Evolutionary conservation across 2,797 vertebrate genomes (phyloP).

Genomic region (Coregonus ussuriensis): DNA sequence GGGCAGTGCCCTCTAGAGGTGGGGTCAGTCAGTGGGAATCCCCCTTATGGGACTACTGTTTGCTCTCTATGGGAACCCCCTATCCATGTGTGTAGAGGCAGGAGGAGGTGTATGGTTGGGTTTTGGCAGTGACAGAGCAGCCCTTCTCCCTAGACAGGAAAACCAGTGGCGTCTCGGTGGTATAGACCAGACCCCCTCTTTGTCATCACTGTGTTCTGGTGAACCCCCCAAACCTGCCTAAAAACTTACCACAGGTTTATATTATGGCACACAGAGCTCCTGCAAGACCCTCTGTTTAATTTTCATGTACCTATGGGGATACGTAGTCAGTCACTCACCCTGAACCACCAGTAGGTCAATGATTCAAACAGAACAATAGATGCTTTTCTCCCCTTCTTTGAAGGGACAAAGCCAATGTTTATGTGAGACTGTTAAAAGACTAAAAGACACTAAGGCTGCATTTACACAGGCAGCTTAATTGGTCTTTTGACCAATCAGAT

Average conservation of each 20-base stretch:
- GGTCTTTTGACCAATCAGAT: too few relatives aligned
- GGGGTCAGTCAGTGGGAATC: conserved; percentile 55
- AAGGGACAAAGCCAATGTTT: neutral
- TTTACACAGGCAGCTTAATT: too few relatives aligned
- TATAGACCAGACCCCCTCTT: neutral
- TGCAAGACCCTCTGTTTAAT: neutral
- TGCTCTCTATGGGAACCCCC: neutral
- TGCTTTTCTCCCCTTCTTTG: neutral
- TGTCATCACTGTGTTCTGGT: too few relatives aligned
- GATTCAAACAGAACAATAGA: neutral
- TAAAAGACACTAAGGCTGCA: too few relatives aligned
- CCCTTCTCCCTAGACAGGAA: neutral
- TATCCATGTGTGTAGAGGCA: too few relatives aligned
- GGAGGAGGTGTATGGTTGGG: too few relatives aligned
- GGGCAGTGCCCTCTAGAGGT: conserved; percentile 68
- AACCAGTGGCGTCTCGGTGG: neutral
- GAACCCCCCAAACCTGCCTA: neutral
- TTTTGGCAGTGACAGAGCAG: neutral
- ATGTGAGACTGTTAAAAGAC: neutral
- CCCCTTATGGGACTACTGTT: neutral
- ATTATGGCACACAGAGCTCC: neutral
- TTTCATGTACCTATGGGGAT: neutral
- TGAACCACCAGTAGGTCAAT: neutral
- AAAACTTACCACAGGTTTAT: neutral
- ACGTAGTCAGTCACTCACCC: neutral